A percentile compares a stretch with the other conserved stretches of the same genome.
Conservation (phyloP, 2,888 invertebrate genomes). For the Autographa gamma region DNA sequence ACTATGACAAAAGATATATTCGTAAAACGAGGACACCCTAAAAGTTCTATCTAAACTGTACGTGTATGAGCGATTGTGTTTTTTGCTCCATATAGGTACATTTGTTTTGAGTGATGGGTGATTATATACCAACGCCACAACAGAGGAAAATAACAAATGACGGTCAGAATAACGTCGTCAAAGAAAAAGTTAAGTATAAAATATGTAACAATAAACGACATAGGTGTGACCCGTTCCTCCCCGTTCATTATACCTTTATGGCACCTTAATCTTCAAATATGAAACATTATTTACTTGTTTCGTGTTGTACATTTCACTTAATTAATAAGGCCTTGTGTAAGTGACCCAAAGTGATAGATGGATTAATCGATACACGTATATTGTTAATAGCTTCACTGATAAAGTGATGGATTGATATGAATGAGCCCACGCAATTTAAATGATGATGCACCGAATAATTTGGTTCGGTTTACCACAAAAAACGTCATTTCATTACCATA, state of each 20-base stretch:
- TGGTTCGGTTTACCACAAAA: not conserved
- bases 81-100: not conserved
- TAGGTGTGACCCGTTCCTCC: not conserved
- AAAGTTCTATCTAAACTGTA: not conserved
- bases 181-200: not conserved
- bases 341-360: not conserved
- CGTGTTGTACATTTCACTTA: not conserved
- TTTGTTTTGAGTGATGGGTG: not conserved
- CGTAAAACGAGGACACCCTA: not conserved
- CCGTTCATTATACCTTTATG: no score
- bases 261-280: not conserved
- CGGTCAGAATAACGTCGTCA: not conserved
- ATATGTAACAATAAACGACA: not conserved
- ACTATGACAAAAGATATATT: not conserved
- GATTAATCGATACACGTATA: not conserved
- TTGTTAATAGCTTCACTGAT: not conserved
- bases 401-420: conserved; percentile 1
- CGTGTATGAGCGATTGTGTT: not conserved
- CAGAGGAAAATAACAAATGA: not conserved
- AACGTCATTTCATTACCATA: not conserved
- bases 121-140: not conserved
- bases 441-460: not conserved
- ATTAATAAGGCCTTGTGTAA: not conserved
- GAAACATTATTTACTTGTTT: not conserved
- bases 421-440: not conserved